phyloP scores from a whole-genome alignment of 2,888 invertebrate species.

The Dryobotodes eremita region DNA sequence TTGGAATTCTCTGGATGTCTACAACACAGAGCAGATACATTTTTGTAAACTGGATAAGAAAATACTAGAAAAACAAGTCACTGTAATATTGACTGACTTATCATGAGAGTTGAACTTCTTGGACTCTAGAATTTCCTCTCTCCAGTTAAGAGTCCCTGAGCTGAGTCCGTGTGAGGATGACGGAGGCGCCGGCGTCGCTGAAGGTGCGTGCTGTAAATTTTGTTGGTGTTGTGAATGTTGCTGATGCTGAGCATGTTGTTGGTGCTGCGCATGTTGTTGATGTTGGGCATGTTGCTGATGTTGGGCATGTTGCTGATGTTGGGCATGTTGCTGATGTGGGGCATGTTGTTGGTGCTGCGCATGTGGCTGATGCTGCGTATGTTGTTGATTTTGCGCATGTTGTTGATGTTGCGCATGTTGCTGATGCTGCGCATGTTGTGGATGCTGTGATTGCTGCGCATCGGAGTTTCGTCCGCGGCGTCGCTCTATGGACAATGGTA shows the following conservation, averaged over 20 bases:
- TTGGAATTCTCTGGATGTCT: conserved; percentile 78
- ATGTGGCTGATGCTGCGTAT: conserved; percentile 28
- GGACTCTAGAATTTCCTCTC: conserved; percentile 88
- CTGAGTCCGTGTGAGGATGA: conserved; percentile 56
- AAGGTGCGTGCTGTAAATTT: conserved; percentile 40
- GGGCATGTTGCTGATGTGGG: conserved; percentile 55
- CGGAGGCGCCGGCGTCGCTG: conserved; percentile 25
- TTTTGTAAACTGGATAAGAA: not conserved
- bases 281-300: conserved; percentile 64
- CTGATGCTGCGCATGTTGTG: conserved; percentile 12
- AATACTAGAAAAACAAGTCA: not conserved
- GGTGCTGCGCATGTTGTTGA: conserved; percentile 24
- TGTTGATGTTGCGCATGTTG: conserved; percentile 30
- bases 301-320: conserved; percentile 1
- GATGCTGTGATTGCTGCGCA: conserved; percentile 60
- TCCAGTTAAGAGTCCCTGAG: conserved; percentile 84
- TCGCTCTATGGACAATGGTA: conserved; percentile 34
- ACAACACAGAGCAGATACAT: conserved; percentile 45
- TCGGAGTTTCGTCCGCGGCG: conserved; percentile 71
- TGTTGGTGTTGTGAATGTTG: conserved; percentile 44
- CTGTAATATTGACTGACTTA: conserved; percentile 71
- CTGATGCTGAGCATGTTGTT: conserved; percentile 29
- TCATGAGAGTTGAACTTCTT: conserved; percentile 83
- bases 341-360: conserved; percentile 40
- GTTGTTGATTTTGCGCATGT: conserved; percentile 37